A percentile compares a stretch with the other conserved stretches of the same genome.
Conservation (phyloP, 1,140 invertebrate genomes). For the Ooceraea biroi region DNA sequence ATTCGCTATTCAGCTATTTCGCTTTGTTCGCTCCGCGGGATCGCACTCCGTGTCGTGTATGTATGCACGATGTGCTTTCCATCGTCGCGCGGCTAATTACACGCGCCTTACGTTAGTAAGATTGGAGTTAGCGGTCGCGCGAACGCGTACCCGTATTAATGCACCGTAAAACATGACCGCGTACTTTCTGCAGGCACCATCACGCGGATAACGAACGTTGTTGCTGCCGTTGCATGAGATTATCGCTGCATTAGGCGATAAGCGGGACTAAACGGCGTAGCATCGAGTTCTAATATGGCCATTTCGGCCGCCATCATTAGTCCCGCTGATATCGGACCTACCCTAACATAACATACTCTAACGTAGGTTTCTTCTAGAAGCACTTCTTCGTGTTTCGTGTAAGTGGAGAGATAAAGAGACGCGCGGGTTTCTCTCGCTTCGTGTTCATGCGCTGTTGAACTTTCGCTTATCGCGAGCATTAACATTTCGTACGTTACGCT, state of each 20-base stretch:
- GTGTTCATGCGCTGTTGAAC: too few relatives aligned
- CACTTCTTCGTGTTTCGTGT: too few relatives aligned
- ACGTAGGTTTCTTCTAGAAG: not conserved
- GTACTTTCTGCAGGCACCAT: conserved; percentile 20
- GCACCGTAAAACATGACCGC: conserved; percentile 41
- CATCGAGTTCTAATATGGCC: conserved; percentile 32
- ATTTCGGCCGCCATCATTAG: conserved; percentile 1
- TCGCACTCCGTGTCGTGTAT: too few relatives aligned
- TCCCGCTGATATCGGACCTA: not conserved
- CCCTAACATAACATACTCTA: not conserved
- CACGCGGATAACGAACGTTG: conserved; percentile 23
- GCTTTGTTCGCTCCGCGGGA: conserved; percentile 31
- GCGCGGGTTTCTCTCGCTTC: too few relatives aligned
- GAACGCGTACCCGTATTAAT: conserved; percentile 37
- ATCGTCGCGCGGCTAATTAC: conserved; percentile 20
- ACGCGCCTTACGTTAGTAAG: conserved; percentile 18
- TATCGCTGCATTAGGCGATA: conserved; percentile 10
- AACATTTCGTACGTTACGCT: too few relatives aligned
- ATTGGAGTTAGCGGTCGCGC: not conserved
- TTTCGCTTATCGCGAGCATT: too few relatives aligned
- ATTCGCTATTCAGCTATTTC: conserved; percentile 26
- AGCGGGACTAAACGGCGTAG: not conserved
- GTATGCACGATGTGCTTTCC: too few relatives aligned
- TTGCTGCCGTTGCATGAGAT: conserved; percentile 17
- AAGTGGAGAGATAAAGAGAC: too few relatives aligned